These are phyloP conservation scores for Nomada flava DNA, from an alignment of 2,888 invertebrate genomes.

Conservation along the genomic window DNA sequence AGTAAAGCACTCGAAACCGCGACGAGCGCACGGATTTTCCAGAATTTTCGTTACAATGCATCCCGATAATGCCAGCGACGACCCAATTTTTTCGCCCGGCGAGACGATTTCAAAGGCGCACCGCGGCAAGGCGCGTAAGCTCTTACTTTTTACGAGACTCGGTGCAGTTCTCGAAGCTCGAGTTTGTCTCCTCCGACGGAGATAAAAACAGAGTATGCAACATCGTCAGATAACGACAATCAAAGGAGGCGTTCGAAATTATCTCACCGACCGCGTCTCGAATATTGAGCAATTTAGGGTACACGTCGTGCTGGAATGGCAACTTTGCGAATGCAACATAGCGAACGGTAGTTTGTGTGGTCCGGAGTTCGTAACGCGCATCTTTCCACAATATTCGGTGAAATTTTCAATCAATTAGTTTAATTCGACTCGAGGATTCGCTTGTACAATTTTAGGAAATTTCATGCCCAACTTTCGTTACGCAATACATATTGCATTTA, in stretches of 20 bases:
- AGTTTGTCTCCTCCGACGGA: constrained; percentile 15
- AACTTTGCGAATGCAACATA: not conserved
- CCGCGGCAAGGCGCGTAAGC: too few relatives aligned
- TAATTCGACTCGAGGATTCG: too few relatives aligned
- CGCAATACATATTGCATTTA: too few relatives aligned
- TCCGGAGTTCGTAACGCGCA: not conserved
- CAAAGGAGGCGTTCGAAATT: constrained; percentile 58
- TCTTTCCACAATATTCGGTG: too few relatives aligned
- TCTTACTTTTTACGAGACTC: not conserved
- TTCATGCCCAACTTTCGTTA: too few relatives aligned
- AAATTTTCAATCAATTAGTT: too few relatives aligned
- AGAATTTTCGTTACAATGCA: not conserved
- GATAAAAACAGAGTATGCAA: constrained; percentile 49
- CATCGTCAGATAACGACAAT: constrained; percentile 54
- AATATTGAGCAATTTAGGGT: constrained; percentile 42
- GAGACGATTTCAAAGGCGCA: not conserved
- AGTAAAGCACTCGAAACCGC: constrained; percentile 16
- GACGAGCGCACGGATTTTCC: constrained; percentile 18
- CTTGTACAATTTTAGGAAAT: too few relatives aligned
- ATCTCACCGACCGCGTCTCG: constrained; percentile 50
- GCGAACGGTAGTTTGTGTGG: not conserved
- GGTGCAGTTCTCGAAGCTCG: constrained; percentile 13
- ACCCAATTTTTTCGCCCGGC: not conserved
- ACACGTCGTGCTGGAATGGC: constrained; percentile 1
- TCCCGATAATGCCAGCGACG: not conserved